Percentiles rank a stretch among this genome's conserved stretches.
Evolutionary conservation across 2,113 vertebrate species (phyloP).

Genomic region (Chiloscyllium plagiosum): DNA sequence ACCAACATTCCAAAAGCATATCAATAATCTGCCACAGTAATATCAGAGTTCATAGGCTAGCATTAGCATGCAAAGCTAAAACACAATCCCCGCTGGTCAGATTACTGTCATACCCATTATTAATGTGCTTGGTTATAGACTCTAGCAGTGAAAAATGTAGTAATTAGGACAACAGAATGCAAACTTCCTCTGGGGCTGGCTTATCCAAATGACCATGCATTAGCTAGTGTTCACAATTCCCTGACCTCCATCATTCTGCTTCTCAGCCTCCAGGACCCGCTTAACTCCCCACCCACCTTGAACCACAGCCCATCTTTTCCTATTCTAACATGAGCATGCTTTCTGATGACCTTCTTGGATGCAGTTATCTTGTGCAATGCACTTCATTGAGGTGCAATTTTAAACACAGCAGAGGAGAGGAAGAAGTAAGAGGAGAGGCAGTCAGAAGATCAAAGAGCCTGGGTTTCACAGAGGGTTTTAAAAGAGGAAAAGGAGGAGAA

Average conservation of each 20-base stretch:
- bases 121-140: conserved; percentile 21
- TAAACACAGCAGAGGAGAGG: neutral
- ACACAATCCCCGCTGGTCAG: conserved; percentile 29
- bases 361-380: neutral
- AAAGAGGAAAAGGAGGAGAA: neutral
- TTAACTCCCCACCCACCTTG: neutral
- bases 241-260: neutral
- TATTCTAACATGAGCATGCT: neutral
- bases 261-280: neutral
- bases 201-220: neutral
- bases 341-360: neutral
- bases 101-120: conserved; percentile 28
- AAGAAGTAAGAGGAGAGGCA: neutral
- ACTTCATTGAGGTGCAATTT: neutral
- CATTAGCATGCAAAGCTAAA: conserved; percentile 23
- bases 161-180: conserved; percentile 29
- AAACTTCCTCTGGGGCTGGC: neutral
- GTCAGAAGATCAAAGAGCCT: neutral
- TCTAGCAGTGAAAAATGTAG: conserved; percentile 29
- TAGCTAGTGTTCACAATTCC: neutral
- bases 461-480: neutral
- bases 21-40: conserved; percentile 1
- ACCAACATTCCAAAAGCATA: neutral
- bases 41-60: neutral
- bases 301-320: neutral